phyloP scores from a whole-genome alignment of 1,140 invertebrate genomes.

The Oreohelix idahoensis region DNA sequence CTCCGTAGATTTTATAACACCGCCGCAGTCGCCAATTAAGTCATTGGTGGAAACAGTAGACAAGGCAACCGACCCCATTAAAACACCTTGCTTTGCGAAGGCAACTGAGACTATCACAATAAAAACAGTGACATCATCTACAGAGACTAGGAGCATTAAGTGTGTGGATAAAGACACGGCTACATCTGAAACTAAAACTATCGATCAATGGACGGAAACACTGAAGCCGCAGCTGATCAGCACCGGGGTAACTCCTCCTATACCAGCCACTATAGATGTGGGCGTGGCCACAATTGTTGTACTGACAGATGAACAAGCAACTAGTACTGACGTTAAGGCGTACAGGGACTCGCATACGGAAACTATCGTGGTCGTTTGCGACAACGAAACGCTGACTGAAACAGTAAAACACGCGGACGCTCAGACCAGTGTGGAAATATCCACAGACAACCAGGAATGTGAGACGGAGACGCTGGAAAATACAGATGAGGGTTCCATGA shows the following conservation, averaged over 20 bases:
- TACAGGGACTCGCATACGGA: constrained; percentile 56
- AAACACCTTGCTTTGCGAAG: constrained; percentile 9
- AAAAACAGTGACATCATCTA: constrained; percentile 8
- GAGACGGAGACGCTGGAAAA: constrained; percentile 48
- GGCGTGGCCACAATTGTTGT: constrained; percentile 59
- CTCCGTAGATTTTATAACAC: constrained; percentile 21
- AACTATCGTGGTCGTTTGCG: constrained; percentile 52
- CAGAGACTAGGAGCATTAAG: constrained; percentile 16
- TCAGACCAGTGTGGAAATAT: constrained; percentile 58
- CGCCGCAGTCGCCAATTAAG: constrained; percentile 21
- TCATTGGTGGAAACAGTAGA: constrained; percentile 22
- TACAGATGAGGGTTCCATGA: constrained; percentile 42
- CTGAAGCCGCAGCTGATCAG: constrained; percentile 54
- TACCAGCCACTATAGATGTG: constrained; percentile 60
- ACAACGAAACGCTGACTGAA: constrained; percentile 66
- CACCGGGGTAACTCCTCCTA: constrained; percentile 60
- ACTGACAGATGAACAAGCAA: constrained; percentile 59
- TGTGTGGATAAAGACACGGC: constrained; percentile 58
- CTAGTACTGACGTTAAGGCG: constrained; percentile 58
- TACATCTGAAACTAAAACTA: constrained; percentile 43
- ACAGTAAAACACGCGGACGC: constrained; percentile 53
- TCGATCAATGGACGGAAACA: constrained; percentile 64
- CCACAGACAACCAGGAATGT: constrained; percentile 53
- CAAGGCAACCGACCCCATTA: constrained; percentile 19
- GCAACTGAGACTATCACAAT: constrained; percentile 31